A percentile compares a stretch with the other conserved stretches of the same genome.
Conservation (phyloP, 1,140 invertebrate species). For the Eulimnadia texana region DNA sequence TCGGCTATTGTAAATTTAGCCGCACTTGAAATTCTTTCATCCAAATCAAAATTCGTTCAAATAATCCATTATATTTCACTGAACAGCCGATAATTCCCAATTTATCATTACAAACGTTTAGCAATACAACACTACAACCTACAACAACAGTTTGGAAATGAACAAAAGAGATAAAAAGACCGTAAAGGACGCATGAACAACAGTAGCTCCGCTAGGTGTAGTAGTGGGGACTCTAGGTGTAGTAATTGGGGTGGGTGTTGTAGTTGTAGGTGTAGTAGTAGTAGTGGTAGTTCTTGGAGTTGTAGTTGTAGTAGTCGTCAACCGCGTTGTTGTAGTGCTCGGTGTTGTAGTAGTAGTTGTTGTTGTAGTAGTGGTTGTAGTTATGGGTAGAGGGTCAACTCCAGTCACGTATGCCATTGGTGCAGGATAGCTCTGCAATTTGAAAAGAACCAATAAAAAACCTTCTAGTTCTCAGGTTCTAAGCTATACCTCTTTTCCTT, state of each 20-base stretch:
- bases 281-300: neutral
- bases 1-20: too few species aligned
- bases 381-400: neutral
- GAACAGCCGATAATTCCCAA: too few species aligned
- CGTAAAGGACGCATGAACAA: too few species aligned
- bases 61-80: too few species aligned
- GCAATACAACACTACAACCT: too few species aligned
- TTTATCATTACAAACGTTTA: too few species aligned
- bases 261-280: too few species aligned
- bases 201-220: neutral
- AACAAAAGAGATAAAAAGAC: too few species aligned
- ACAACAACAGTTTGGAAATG: too few species aligned
- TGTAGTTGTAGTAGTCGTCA: neutral
- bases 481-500: neutral
- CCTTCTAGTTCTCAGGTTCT: neutral
- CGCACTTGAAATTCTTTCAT: too few species aligned
- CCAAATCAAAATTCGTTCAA: too few species aligned
- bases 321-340: neutral
- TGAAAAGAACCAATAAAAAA: too few species aligned
- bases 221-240: neutral
- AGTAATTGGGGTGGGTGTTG: neutral
- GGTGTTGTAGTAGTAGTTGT: conserved; percentile 2
- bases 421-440: neutral
- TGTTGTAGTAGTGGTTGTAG: neutral
- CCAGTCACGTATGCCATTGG: conserved; percentile 1